These are phyloP conservation scores for Delia radicum DNA, from an alignment of 1,140 invertebrate genomes.

Conservation along the genomic window DNA sequence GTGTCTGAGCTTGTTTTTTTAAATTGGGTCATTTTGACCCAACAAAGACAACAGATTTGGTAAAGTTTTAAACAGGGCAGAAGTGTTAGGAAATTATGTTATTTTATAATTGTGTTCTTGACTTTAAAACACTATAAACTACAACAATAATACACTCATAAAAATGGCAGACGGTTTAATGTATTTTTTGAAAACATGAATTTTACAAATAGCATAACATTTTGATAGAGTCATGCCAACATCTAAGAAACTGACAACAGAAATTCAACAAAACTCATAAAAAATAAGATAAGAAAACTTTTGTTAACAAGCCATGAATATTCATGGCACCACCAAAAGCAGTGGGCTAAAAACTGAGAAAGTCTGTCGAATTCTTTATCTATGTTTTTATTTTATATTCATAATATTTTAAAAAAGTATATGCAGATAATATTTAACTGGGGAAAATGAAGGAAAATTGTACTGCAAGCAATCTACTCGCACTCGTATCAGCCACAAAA, in stretches of 20 bases:
- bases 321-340: slow-evolving; percentile 13
- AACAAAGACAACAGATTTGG: no score
- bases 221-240: background rate
- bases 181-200: background rate
- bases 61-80: no score
- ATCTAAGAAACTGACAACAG: background rate
- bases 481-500: background rate
- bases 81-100: no score
- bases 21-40: no score
- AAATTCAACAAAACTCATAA: background rate
- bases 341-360: background rate
- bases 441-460: background rate
- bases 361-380: background rate
- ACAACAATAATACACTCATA: background rate
- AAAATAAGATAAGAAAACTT: slow-evolving; percentile 16
- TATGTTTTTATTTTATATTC: background rate
- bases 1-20: no score
- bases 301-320: slow-evolving; percentile 21
- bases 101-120: no score
- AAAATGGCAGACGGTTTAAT: background rate
- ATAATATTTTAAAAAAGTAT: background rate
- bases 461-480: background rate
- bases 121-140: background rate
- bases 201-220: no score
- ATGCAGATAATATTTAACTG: background rate